phyloP scores from a whole-genome alignment of 2,113 vertebrate genomes.

The Xerus inauris region DNA sequence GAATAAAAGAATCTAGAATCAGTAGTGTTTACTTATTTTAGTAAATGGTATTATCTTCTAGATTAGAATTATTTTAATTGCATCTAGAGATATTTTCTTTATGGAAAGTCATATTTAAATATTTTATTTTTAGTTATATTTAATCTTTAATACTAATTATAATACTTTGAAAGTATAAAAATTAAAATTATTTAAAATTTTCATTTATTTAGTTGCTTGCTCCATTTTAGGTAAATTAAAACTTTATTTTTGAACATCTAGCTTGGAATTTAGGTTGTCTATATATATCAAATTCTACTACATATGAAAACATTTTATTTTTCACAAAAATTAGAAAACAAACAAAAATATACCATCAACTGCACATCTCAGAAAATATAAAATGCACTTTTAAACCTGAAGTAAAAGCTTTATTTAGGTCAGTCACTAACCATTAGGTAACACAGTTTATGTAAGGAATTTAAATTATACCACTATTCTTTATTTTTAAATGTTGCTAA shows the following conservation, averaged over 20 bases:
- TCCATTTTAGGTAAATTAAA: background rate
- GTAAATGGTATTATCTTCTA: background rate
- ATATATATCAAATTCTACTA: background rate
- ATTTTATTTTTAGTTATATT: background rate
- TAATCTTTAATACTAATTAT: background rate
- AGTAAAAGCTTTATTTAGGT: conserved; percentile 57
- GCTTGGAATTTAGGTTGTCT: background rate
- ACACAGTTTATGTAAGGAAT: conserved; percentile 24
- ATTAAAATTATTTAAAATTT: background rate
- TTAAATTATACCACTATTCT: conserved; percentile 33
- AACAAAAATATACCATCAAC: background rate
- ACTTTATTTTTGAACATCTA: background rate
- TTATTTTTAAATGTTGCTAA: conserved; percentile 64
- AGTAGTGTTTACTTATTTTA: background rate
- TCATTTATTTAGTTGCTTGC: background rate
- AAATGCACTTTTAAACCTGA: background rate
- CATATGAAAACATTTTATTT: background rate
- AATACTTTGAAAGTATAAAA: background rate
- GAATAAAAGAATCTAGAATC: background rate
- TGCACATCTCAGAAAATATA: background rate
- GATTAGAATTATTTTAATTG: conserved; percentile 20
- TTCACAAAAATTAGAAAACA: background rate
- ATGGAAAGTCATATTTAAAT: background rate
- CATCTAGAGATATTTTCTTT: background rate
- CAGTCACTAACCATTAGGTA: conserved; percentile 5